Base-by-base conservation (phyloP, 1,140 invertebrate species). In the Drosophila pruinosa region DNA sequence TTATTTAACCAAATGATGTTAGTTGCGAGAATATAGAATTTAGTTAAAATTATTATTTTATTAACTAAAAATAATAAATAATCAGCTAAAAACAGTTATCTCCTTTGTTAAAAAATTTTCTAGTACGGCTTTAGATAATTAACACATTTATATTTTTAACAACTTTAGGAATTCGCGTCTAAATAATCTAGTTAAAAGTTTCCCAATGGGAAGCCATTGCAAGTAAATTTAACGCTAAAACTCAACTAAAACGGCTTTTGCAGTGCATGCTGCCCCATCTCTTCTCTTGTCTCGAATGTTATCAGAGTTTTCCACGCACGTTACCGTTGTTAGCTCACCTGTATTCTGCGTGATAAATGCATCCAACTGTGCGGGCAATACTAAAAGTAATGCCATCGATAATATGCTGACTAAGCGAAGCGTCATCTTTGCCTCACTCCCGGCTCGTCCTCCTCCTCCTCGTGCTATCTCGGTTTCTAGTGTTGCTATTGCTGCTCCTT, bases 401-500 rank as follows among this genome's bases (percentile, higher is more conserved):
- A 88, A 82, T 65, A 88, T 71, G 82, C 82, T 88, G 82, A 89
- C 78, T 88, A 88, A 82, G 64, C 75, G 83, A 75, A 82, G 78
- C 71, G 83, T 88, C 82, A 88, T 88, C 75, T 82, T 88, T 54
- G 67, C 41, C 38, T 39, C 57, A 70, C 31, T 28, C 28, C 8
- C 15, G 4, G 21, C 21, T 38, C 26, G 24, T 54, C 56, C 22
- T 19, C 14, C 34, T 39, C 15, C 61, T 72, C 31, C 63, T 14
- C 12, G 6, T 7, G 5, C 19, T 38, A 3, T 19, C 19, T 39
- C 8, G 26, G 26, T 26, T 26, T 26, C 5, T 26, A 26, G 24
- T 43, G 39, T 21, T 22, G 39, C 8, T 43, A 8, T 21, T 43
- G 6, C 19, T 22, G 4, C 41, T 21, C 2, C 39, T 43, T 39